These are phyloP conservation scores for Hippocampus kuda DNA, from an alignment of 2,797 vertebrate species.

Conservation along the genomic window DNA sequence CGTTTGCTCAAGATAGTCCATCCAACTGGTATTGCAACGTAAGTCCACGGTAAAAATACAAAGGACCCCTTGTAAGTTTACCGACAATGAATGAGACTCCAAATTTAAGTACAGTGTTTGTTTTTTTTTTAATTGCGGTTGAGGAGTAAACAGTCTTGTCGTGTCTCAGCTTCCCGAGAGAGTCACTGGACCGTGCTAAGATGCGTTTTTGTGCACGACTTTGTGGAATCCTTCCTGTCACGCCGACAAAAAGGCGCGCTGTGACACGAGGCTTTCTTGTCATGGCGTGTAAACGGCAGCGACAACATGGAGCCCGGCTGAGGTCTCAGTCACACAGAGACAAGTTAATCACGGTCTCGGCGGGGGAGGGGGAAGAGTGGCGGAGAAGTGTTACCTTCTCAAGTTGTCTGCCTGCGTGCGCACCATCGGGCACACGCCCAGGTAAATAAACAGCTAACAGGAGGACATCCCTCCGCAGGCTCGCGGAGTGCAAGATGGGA, in stretches of 20 bases:
- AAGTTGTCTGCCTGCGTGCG: constrained; percentile 26
- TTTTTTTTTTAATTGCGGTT: background rate
- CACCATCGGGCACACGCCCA: constrained; percentile 14
- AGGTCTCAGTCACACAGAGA: constrained; percentile 56
- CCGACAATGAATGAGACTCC: background rate
- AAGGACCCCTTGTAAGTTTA: background rate
- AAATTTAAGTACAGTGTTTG: background rate
- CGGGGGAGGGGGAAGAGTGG: constrained; percentile 36
- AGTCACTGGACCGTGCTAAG: background rate
- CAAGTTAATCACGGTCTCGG: constrained; percentile 53
- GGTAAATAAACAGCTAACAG: constrained; percentile 14
- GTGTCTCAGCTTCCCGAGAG: background rate
- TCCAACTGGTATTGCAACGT: background rate
- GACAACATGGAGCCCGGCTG: constrained; percentile 38
- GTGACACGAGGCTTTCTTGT: constrained; percentile 19
- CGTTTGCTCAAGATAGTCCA: background rate
- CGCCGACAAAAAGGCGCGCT: constrained; percentile 9
- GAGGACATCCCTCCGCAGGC: constrained; percentile 12
- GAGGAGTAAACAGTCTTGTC: constrained; percentile 12
- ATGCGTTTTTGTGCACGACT: background rate
- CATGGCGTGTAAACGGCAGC: constrained; percentile 23
- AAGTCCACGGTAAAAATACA: background rate
- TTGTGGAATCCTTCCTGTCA: background rate
- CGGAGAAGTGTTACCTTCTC: constrained; percentile 29
- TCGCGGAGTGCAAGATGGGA: background rate